Conservation (phyloP, 1,140 invertebrate genomes). For the Wasmannia auropunctata region DNA sequence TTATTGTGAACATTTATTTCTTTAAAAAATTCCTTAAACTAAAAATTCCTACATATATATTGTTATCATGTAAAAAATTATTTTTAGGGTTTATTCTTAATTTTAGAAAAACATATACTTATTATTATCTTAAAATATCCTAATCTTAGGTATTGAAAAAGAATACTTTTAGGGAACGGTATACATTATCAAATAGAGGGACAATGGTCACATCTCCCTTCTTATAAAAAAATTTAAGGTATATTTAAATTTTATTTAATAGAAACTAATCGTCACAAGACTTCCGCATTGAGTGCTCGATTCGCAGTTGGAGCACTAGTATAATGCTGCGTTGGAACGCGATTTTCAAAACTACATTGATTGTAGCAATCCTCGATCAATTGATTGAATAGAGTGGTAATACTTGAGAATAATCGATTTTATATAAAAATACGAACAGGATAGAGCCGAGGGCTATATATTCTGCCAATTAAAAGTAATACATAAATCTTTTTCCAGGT, state of each 20-base stretch:
- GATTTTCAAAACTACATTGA: background rate
- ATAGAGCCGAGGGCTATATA: background rate
- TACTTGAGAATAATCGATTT: background rate
- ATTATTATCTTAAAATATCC: no score
- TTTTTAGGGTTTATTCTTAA: no score
- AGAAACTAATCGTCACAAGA: background rate
- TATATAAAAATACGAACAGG: background rate
- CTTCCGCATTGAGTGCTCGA: background rate
- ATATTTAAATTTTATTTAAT: background rate
- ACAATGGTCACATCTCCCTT: background rate
- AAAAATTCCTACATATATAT: no score
- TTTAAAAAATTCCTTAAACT: no score
- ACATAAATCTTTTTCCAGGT: background rate
- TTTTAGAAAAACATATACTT: no score
- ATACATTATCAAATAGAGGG: no score
- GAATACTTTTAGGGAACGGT: no score
- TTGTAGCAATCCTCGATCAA: background rate
- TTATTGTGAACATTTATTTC: no score
- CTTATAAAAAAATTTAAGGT: background rate
- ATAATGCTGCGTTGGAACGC: background rate
- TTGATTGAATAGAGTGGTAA: background rate
- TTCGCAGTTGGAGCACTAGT: background rate
- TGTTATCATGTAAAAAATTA: no score
- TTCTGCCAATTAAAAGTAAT: background rate
- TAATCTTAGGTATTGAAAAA: no score